Evolutionary conservation across 2,797 vertebrate species (phyloP).

Genomic region (Pyrrhura leucotis): DNA sequence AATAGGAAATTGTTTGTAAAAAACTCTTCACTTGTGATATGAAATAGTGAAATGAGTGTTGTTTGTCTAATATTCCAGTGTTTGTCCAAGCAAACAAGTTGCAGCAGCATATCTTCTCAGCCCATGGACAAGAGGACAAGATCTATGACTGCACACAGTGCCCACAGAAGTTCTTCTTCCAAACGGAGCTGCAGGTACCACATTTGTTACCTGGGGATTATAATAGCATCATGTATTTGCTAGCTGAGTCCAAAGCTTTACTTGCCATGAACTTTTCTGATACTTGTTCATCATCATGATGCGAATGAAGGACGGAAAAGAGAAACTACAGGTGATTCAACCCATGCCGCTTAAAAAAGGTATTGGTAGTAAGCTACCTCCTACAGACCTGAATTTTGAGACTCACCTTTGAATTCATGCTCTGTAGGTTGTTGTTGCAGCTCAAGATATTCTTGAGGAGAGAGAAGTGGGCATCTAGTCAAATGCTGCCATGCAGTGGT

Average conservation of each 20-base stretch:
- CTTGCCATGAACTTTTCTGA: constrained; percentile 18
- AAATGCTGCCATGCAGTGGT: not conserved
- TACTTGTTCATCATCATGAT: constrained; percentile 29
- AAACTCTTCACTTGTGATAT: not conserved
- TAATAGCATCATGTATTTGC: constrained; percentile 10
- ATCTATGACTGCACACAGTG: constrained; percentile 89
- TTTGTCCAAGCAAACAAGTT: constrained; percentile 88
- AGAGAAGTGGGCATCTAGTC: not conserved
- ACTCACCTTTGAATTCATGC: not conserved
- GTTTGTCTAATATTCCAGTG: constrained; percentile 77
- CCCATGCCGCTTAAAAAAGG: not conserved
- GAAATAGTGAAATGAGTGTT: constrained; percentile 53
- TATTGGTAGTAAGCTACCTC: not conserved
- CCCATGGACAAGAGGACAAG: constrained; percentile 88
- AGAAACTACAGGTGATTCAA: not conserved
- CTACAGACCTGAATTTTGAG: not conserved
- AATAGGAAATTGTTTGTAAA: not conserved
- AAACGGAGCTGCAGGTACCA: constrained; percentile 87
- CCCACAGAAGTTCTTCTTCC: constrained; percentile 90
- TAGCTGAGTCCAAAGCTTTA: not conserved
- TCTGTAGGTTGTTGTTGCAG: not conserved
- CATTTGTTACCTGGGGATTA: not conserved
- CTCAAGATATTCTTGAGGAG: not conserved
- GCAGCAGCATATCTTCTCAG: constrained; percentile 88
- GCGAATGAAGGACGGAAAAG: constrained; percentile 26